A percentile compares a stretch with the other conserved stretches of the same genome.
Evolutionary conservation across 2,113 vertebrate species (phyloP).

Genomic region (Synchiropus splendidus): DNA sequence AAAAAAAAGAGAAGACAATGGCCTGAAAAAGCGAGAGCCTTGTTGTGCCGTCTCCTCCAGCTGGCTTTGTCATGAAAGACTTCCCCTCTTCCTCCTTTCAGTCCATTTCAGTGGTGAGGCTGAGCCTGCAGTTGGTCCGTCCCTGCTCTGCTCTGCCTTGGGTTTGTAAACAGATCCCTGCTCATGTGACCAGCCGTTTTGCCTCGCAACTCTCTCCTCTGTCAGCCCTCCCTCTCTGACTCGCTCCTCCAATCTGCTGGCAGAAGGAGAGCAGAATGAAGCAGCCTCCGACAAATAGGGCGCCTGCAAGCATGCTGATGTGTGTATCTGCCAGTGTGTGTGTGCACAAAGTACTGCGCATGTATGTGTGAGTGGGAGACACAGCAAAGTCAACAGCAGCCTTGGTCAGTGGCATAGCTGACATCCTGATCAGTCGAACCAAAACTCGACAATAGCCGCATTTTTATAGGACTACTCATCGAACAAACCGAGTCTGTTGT

Average conservation of each 20-base stretch:
- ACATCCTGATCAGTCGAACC: slow-evolving; percentile 59
- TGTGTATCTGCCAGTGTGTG: slow-evolving; percentile 34
- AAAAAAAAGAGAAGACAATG: slow-evolving; percentile 48
- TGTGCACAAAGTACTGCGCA: slow-evolving; percentile 15
- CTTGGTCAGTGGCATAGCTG: slow-evolving; percentile 30
- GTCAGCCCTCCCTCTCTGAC: slow-evolving; percentile 48
- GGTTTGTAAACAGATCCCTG: slow-evolving; percentile 78
- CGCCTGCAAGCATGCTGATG: slow-evolving; percentile 38
- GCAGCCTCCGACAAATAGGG: slow-evolving; percentile 47
- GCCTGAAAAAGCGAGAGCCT: slow-evolving; percentile 27
- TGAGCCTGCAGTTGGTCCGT: slow-evolving; percentile 20
- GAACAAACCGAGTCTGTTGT: too few species aligned
- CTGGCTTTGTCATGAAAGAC: slow-evolving; percentile 54
- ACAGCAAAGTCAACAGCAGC: slow-evolving; percentile 56
- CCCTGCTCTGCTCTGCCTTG: slow-evolving; percentile 45
- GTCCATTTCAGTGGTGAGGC: slow-evolving; percentile 38
- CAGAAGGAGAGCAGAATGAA: slow-evolving; percentile 54
- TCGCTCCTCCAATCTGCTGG: slow-evolving; percentile 56
- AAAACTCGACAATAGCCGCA: too few species aligned
- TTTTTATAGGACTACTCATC: too few species aligned
- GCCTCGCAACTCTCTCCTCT: slow-evolving; percentile 70
- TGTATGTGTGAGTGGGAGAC: slow-evolving; percentile 39
- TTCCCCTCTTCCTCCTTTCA: slow-evolving; percentile 44
- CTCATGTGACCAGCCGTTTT: slow-evolving; percentile 75
- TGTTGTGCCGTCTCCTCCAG: slow-evolving; percentile 47